Percentiles rank a stretch among this genome's conserved stretches.
Evolutionary conservation across 2,888 invertebrate species (phyloP).

Genomic region (Zygaena filipendulae): DNA sequence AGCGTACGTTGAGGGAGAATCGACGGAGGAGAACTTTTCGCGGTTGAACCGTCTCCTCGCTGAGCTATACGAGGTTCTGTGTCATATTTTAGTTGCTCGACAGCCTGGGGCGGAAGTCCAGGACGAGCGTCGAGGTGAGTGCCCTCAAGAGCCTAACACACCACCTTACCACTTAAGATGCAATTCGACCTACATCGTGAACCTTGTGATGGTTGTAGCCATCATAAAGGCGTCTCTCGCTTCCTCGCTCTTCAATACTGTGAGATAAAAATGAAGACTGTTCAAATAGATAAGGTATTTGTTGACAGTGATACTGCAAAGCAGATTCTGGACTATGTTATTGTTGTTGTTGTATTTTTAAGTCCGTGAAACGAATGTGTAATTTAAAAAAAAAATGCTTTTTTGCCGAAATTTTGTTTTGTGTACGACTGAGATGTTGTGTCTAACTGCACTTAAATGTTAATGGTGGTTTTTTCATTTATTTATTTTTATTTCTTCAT

Average conservation of each 20-base stretch:
- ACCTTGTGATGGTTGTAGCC: constrained; percentile 63
- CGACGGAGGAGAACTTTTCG: constrained; percentile 66
- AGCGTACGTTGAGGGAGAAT: constrained; percentile 68
- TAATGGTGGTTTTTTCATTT: constrained; percentile 52
- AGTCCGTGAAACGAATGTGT: constrained; percentile 47
- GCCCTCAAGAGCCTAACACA: constrained; percentile 58
- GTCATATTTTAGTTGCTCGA: constrained; percentile 65
- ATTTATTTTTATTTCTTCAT: too few species aligned
- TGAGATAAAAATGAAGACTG: constrained; percentile 59
- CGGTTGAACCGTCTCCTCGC: constrained; percentile 66
- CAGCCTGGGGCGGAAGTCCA: constrained; percentile 59
- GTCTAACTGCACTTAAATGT: constrained; percentile 67
- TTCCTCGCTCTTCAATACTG: constrained; percentile 63
- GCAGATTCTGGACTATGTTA: constrained; percentile 62
- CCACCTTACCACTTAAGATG: constrained; percentile 68
- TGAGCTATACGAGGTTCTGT: constrained; percentile 66
- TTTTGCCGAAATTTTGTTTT: too few species aligned
- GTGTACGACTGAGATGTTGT: constrained; percentile 51
- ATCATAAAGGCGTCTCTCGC: constrained; percentile 63
- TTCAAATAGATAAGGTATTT: constrained; percentile 54
- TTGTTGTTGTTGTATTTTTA: constrained; percentile 64
- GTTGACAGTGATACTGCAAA: constrained; percentile 63
- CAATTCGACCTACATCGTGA: constrained; percentile 69
- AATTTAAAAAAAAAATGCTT: too few species aligned
- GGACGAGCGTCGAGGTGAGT: constrained; percentile 64